phyloP scores from a whole-genome alignment of 2,888 invertebrate species.

The Eubasilissa splendida region DNA sequence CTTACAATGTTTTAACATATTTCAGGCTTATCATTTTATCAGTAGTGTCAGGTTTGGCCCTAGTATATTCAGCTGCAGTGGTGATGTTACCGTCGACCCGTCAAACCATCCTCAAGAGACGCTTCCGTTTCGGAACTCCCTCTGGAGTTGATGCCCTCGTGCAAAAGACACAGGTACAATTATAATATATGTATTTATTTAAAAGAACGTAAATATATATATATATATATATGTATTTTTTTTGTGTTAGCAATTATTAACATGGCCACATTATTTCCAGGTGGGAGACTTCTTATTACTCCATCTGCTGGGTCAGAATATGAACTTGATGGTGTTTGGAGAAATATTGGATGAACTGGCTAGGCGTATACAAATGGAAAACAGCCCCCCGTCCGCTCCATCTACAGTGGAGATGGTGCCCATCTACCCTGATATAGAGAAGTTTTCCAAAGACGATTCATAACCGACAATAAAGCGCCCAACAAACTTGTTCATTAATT shows the following conservation, averaged over 20 bases:
- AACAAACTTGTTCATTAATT: too few relatives aligned
- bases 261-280: constrained; percentile 67
- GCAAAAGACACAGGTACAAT: constrained; percentile 82
- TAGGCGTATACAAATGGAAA: constrained; percentile 78
- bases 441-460: constrained; percentile 70
- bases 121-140: constrained; percentile 85
- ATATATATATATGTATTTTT: background rate
- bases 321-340: constrained; percentile 85
- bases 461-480: constrained; percentile 1
- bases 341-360: constrained; percentile 87
- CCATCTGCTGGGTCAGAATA: constrained; percentile 89
- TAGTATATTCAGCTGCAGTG: constrained; percentile 86
- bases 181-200: background rate
- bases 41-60: constrained; percentile 82
- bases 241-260: background rate
- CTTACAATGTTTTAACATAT: background rate
- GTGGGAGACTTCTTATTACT: constrained; percentile 90
- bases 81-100: constrained; percentile 86
- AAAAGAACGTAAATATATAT: background rate
- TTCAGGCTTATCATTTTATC: constrained; percentile 89
- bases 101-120: constrained; percentile 84
- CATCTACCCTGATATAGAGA: constrained; percentile 86
- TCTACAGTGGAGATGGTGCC: constrained; percentile 91
- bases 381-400: constrained; percentile 88
- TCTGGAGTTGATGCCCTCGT: constrained; percentile 83